These are phyloP conservation scores for Botrylloides violaceus DNA, from an alignment of 23 tunicate genomes.

Conservation along the genomic window DNA sequence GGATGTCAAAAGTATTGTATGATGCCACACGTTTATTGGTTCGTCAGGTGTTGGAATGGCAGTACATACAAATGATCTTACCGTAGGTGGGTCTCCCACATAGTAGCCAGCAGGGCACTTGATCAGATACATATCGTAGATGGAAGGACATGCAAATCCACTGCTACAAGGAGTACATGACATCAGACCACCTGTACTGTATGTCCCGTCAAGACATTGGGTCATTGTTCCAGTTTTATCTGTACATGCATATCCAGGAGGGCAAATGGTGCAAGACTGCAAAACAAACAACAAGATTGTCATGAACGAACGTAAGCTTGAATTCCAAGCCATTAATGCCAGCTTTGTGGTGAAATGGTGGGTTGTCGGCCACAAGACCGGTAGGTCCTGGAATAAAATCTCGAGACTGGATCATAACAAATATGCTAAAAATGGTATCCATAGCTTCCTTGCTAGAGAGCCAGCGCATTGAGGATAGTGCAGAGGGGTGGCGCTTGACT, in stretches of 20 bases:
- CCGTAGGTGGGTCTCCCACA: conserved; percentile 33
- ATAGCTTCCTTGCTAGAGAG: no score
- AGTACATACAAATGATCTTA: conserved; percentile 17
- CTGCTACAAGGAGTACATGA: conserved; percentile 54
- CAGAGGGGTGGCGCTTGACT: no score
- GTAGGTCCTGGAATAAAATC: no score
- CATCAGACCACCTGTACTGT: conserved; percentile 44
- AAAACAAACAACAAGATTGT: conserved; percentile 6
- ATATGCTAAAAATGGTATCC: neutral
- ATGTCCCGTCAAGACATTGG: conserved; percentile 43
- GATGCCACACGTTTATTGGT: no score
- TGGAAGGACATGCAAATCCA: conserved; percentile 71
- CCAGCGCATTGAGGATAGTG: no score
- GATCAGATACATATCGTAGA: conserved; percentile 26
- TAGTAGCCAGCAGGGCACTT: conserved; percentile 67
- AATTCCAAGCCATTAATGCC: no score
- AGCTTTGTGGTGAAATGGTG: no score
- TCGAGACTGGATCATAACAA: no score
- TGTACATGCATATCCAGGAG: conserved; percentile 58
- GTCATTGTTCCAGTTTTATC: conserved; percentile 27
- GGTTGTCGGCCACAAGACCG: no score
- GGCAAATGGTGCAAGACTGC: conserved; percentile 56
- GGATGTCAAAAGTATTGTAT: no score
- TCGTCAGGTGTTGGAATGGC: no score
- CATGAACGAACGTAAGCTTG: neutral